Conservation (phyloP, 1,140 invertebrate genomes). For the Drosophila littoralis region DNA sequence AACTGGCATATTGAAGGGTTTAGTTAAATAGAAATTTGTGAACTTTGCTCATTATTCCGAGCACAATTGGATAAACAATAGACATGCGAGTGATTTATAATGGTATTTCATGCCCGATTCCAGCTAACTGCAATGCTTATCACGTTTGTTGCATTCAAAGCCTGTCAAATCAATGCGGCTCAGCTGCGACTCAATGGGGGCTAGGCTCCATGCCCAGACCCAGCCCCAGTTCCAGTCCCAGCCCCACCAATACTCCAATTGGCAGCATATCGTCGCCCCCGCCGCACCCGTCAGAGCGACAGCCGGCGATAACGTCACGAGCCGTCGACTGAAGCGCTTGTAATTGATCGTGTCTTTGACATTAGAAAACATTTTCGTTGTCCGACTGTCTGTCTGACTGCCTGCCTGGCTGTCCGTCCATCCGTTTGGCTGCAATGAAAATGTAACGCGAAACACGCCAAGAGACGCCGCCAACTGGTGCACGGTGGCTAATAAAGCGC, state of each 20-base stretch:
- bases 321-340: slow-evolving; percentile 39
- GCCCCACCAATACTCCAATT: slow-evolving; percentile 1
- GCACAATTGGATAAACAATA: slow-evolving; percentile 23
- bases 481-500: slow-evolving; percentile 54
- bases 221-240: neutral
- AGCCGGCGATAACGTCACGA: slow-evolving; percentile 44
- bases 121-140: slow-evolving; percentile 27
- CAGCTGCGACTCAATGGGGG: slow-evolving; percentile 21
- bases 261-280: neutral
- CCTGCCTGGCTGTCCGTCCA: neutral
- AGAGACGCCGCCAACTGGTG: slow-evolving; percentile 54
- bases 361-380: slow-evolving; percentile 50
- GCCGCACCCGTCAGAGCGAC: slow-evolving; percentile 2
- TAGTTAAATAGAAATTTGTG: neutral
- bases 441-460: slow-evolving; percentile 53
- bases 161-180: slow-evolving; percentile 28
- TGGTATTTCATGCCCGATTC: slow-evolving; percentile 22
- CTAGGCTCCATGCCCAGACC: slow-evolving; percentile 9
- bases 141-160: slow-evolving; percentile 29
- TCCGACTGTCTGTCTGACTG: slow-evolving; percentile 2
- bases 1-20: neutral
- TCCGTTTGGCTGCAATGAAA: slow-evolving; percentile 34
- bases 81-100: slow-evolving; percentile 32
- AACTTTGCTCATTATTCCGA: slow-evolving; percentile 25
- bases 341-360: slow-evolving; percentile 58